Evolutionary conservation across 2,888 invertebrate species (phyloP), one percentile per base, ranked within the genome.

Genomic region (Argyresthia goedartella): DNA sequence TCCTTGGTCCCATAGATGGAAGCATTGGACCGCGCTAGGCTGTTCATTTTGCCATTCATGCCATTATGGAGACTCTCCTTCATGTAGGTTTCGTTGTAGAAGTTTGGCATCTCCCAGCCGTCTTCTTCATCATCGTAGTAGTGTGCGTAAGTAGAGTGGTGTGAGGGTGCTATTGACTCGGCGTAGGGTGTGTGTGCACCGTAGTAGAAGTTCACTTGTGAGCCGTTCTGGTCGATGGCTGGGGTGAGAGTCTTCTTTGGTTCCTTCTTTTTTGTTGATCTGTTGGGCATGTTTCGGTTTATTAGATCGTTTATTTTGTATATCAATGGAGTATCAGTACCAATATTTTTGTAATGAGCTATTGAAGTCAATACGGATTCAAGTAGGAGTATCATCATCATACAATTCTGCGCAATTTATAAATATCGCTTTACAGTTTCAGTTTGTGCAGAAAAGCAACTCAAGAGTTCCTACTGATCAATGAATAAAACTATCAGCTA

Each of bases 31-130:
- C 96, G 89, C 59, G 96, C 96, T 80, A 96, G 89, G 78, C 96
- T 96, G 84, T 96, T 96, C 93, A 95, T 94, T 79, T 96, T 96
- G 25, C 92, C 93, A 63, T 91, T 92, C 78, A 92, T 91, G 16
- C 93, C 93, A 63, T 93, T 95, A 76, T 96, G 96, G 53, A 96
- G 89, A 69, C 95, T 91, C 87, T 95, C 95, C 84, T 97, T 97
- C 96, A 97, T 96, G 71, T 97, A 97, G 1, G 96, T 96, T 81
- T 97, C 97, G 74, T 96, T 96, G 82, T 97, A 97, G 79, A 97
- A 97, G 79, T 97, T 97, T 0, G 97, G 97, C 97, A 97, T 97
- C 73, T 97, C 97, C 97, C 97, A 97, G 48, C 96, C 97, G 65
- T 97, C 97, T 77, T 97, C 97, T 71, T 97, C 97, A 63, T 97